These are phyloP conservation scores for Yponomeuta sedellus DNA, from an alignment of 2,888 invertebrate genomes.

Conservation along the genomic window DNA sequence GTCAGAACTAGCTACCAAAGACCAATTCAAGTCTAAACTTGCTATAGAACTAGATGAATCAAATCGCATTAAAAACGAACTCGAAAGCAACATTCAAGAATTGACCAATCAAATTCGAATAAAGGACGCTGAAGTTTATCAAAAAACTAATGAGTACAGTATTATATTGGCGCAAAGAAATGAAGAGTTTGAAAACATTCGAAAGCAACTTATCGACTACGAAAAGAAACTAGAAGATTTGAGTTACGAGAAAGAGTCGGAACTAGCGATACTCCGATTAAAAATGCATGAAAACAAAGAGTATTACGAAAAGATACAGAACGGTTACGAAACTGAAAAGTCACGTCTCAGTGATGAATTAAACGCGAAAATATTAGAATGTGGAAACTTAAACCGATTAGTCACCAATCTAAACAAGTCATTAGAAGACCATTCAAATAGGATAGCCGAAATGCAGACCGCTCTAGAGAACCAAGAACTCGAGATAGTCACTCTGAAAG, in stretches of 20 bases:
- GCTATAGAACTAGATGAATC: constrained; percentile 30
- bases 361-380: constrained; percentile 63
- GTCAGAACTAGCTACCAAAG: constrained; percentile 39
- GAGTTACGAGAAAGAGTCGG: constrained; percentile 71
- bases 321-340: constrained; percentile 47
- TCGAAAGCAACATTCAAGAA: constrained; percentile 41
- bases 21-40: constrained; percentile 31
- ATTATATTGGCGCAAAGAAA: constrained; percentile 49
- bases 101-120: constrained; percentile 44
- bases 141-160: constrained; percentile 57
- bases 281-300: constrained; percentile 68
- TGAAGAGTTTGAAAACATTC: constrained; percentile 61
- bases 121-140: constrained; percentile 60
- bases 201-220: constrained; percentile 51
- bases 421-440: constrained; percentile 73
- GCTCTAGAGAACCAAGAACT: constrained; percentile 82
- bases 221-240: constrained; percentile 67
- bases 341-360: constrained; percentile 45
- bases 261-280: constrained; percentile 69
- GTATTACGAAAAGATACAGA: constrained; percentile 40
- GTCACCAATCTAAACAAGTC: constrained; percentile 71
- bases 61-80: constrained; percentile 38
- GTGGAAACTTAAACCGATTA: constrained; percentile 63
- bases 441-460: constrained; percentile 74
- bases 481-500: constrained; percentile 84